Percentiles rank a stretch among this genome's conserved stretches.
These are phyloP conservation scores for Dasyornis broadbenti DNA, from an alignment of 2,113 vertebrate species.

Conservation along the genomic window DNA sequence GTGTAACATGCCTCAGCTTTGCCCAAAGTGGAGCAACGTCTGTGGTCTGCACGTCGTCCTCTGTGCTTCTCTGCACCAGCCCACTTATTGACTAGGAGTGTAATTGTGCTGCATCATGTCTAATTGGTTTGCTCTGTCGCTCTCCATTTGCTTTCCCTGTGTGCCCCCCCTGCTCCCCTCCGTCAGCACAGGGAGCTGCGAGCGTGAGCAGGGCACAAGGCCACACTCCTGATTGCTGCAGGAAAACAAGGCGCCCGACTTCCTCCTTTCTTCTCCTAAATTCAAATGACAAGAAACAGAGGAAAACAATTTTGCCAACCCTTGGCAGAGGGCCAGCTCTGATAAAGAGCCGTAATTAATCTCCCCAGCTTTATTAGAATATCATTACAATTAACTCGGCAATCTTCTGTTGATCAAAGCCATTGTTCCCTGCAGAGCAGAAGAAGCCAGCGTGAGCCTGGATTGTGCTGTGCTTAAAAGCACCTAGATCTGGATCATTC, in stretches of 20 bases:
- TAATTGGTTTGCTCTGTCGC: constrained; percentile 32
- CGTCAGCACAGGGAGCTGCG: background rate
- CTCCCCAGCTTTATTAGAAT: constrained; percentile 68
- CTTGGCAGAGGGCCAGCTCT: constrained; percentile 51
- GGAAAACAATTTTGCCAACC: constrained; percentile 58
- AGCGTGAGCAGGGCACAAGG: background rate
- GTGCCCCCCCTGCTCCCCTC: background rate
- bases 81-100: background rate
- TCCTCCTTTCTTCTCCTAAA: constrained; percentile 59
- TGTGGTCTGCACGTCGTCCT: background rate
- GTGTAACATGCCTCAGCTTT: background rate
- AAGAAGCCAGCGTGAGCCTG: background rate
- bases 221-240: background rate
- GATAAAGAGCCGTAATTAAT: constrained; percentile 66
- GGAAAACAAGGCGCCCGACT: constrained; percentile 27
- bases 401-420: constrained; percentile 67
- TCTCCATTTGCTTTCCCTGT: background rate
- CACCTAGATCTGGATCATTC: background rate
- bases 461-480: background rate
- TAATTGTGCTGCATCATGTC: constrained; percentile 31
- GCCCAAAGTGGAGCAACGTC: background rate
- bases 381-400: constrained; percentile 66
- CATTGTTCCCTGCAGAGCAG: constrained; percentile 52
- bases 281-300: constrained; percentile 66
- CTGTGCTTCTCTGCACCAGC: background rate